phyloP scores from a whole-genome alignment of 2,113 vertebrate genomes.

The Laticauda laticaudata region DNA sequence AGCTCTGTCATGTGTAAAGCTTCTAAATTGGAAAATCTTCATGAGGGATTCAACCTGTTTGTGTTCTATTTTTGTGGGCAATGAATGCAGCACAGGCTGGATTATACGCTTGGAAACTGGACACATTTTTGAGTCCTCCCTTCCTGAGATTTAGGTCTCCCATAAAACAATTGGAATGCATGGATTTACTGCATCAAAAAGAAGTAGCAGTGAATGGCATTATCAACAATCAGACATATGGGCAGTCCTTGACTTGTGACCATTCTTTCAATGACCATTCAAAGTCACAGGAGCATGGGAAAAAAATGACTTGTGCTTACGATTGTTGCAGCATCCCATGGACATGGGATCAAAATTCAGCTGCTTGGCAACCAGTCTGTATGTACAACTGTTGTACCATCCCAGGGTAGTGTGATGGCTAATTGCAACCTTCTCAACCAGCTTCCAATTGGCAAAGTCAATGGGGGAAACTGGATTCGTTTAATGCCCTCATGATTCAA shows the following conservation, averaged over 20 bases:
- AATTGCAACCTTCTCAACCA: too few species aligned
- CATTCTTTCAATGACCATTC: too few species aligned
- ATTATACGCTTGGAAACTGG: background rate
- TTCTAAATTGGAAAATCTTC: background rate
- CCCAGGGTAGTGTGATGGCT: too few species aligned
- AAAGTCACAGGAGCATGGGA: too few species aligned
- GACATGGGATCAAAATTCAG: background rate
- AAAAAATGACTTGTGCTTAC: too few species aligned
- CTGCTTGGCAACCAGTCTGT: background rate
- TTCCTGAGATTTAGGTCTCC: background rate
- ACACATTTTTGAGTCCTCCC: background rate
- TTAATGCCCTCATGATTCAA: too few species aligned
- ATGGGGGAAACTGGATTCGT: too few species aligned
- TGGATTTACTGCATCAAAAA: background rate
- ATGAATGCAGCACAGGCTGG: background rate
- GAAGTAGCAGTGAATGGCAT: background rate
- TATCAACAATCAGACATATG: background rate
- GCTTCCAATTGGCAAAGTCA: too few species aligned
- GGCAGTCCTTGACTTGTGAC: too few species aligned
- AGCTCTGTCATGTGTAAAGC: background rate
- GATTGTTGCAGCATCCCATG: background rate
- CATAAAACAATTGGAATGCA: background rate
- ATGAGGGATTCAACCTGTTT: background rate
- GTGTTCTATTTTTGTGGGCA: background rate
- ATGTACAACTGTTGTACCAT: background rate